Evolutionary conservation across 1,140 invertebrate genomes (phyloP).

Genomic region (Tetraneura akinire): DNA sequence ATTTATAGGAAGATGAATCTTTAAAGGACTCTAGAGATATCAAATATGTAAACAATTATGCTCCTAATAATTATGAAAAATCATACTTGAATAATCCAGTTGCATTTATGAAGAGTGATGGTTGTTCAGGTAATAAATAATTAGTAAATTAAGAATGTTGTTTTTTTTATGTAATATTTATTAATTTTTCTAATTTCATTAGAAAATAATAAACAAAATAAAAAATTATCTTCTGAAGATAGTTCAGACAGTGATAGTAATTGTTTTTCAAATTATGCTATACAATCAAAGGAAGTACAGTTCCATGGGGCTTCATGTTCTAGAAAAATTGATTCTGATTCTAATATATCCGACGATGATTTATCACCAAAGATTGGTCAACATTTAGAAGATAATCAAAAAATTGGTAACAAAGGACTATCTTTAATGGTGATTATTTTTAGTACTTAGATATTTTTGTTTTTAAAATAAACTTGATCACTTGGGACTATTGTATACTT

Average conservation of each 20-base stretch:
- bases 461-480: no score
- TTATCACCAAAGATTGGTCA: background rate
- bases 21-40: background rate
- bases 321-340: conserved; percentile 35
- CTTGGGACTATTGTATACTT: no score
- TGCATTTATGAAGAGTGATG: conserved; percentile 26
- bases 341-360: conserved; percentile 32
- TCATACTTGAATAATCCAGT: conserved; percentile 38
- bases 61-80: conserved; percentile 40
- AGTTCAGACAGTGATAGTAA: conserved; percentile 13
- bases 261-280: background rate
- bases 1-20: conserved; percentile 1
- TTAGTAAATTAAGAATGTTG: no score
- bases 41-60: conserved; percentile 4
- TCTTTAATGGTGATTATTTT: conserved; percentile 40
- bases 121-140: conserved; percentile 8
- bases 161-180: background rate
- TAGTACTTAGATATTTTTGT: background rate
- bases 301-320: background rate
- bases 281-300: background rate
- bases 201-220: background rate
- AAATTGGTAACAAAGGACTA: conserved; percentile 31
- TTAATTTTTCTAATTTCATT: background rate
- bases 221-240: background rate
- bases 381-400: conserved; percentile 5